Evolutionary conservation across 2,113 vertebrate species (phyloP).

Genomic region (Rousettus leschenaultii): DNA sequence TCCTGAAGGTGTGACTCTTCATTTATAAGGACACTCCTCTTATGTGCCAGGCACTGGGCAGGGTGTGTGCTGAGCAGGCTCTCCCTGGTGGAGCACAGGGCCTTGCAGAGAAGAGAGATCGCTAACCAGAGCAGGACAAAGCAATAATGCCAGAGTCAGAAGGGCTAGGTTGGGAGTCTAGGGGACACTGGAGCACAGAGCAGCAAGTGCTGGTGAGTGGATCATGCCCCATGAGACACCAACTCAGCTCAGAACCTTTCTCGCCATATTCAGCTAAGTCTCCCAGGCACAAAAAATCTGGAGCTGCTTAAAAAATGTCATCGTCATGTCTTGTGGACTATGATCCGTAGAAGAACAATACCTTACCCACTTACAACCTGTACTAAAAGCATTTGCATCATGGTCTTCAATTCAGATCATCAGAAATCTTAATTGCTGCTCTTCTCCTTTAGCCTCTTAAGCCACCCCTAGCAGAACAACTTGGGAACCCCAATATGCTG

Average conservation of each 20-base stretch:
- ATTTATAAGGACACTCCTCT: not conserved
- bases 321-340: not conserved
- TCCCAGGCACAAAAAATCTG: not conserved
- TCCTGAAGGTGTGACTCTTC: not conserved
- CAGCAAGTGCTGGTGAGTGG: not conserved
- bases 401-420: not conserved
- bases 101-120: not conserved
- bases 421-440: not conserved
- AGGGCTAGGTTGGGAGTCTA: too few species aligned
- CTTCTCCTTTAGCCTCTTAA: not conserved
- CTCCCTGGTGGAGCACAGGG: not conserved
- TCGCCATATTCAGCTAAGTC: not conserved
- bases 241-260: not conserved
- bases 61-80: not conserved
- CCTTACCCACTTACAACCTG: not conserved
- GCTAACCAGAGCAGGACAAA: not conserved
- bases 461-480: not conserved
- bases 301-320: not conserved
- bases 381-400: not conserved
- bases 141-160: too few species aligned
- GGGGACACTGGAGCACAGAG: not conserved
- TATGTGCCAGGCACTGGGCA: fast-evolving
- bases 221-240: not conserved
- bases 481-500: not conserved
- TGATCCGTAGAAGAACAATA: not conserved